A percentile compares a stretch with the other conserved stretches of the same genome.
Conservation (phyloP, 2,888 invertebrate species). For the Drosophila cognata region DNA sequence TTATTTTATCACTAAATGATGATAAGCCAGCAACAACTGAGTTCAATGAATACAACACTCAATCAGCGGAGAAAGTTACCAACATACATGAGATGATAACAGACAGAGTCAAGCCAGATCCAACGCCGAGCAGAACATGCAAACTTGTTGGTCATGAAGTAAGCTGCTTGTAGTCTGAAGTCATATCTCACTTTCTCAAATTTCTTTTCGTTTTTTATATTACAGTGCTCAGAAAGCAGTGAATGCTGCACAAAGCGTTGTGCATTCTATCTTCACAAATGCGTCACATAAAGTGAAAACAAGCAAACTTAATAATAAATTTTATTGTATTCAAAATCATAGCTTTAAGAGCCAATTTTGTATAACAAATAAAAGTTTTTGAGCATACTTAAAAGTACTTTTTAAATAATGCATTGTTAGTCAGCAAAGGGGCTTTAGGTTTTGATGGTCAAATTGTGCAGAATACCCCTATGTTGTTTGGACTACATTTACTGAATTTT, state of each 20-base stretch:
- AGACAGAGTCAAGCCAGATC: neutral
- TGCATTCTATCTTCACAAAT: slow-evolving; percentile 81
- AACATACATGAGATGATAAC: neutral
- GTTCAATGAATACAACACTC: neutral
- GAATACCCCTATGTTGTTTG: neutral
- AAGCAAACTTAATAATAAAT: neutral
- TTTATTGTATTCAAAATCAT: neutral
- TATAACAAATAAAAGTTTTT: slow-evolving; percentile 24
- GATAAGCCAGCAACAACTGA: slow-evolving; percentile 9
- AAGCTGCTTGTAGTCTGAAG: slow-evolving; percentile 9
- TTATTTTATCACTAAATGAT: slow-evolving; percentile 13
- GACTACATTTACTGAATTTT: neutral
- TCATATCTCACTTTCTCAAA: slow-evolving; percentile 3
- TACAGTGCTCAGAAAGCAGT: slow-evolving; percentile 73
- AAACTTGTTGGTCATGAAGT: slow-evolving; percentile 45
- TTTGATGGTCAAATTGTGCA: neutral
- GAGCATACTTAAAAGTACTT: neutral
- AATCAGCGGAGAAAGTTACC: slow-evolving; percentile 40
- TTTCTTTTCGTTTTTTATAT: slow-evolving; percentile 28
- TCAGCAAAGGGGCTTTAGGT: neutral
- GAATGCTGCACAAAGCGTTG: slow-evolving; percentile 82
- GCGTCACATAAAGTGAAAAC: slow-evolving; percentile 74
- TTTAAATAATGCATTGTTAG: neutral
- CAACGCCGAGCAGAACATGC: slow-evolving; percentile 11
- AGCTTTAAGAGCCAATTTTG: neutral